A percentile compares a stretch with the other conserved stretches of the same genome.
Evolutionary conservation across 1,140 invertebrate species (phyloP).

Genomic region (Ceratitis capitata): DNA sequence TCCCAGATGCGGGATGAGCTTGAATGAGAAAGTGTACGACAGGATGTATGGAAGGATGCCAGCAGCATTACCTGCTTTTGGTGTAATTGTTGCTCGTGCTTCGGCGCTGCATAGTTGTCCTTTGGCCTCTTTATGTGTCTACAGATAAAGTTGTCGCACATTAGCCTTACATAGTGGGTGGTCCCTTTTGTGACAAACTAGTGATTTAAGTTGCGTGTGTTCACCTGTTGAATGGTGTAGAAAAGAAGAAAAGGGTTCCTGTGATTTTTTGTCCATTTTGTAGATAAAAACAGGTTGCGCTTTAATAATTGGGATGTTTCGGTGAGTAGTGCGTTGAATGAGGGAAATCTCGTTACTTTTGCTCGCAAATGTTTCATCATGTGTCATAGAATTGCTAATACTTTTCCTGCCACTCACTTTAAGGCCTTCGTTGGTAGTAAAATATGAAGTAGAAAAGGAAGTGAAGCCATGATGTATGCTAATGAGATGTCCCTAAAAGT

Average conservation of each 20-base stretch:
- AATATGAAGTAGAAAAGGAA: too few species aligned
- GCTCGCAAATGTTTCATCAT: too few species aligned
- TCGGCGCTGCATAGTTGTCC: not conserved
- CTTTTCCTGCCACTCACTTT: too few species aligned
- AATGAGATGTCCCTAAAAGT: too few species aligned
- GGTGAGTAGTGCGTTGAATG: conserved; percentile 13
- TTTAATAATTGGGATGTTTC: conserved; percentile 11
- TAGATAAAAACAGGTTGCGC: not conserved
- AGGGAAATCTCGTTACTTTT: too few species aligned
- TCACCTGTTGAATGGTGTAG: conserved; percentile 45
- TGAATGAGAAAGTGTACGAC: conserved; percentile 8
- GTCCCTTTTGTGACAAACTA: conserved; percentile 51
- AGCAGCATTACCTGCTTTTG: not conserved
- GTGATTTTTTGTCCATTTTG: too few species aligned
- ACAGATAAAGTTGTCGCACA: not conserved
- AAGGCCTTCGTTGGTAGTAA: too few species aligned
- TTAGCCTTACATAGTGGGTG: conserved; percentile 49
- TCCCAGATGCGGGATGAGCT: conserved; percentile 45
- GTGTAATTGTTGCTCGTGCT: not conserved
- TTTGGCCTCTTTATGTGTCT: too few species aligned
- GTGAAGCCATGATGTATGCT: too few species aligned
- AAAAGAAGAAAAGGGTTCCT: not conserved
- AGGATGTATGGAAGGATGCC: not conserved
- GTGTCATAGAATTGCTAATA: too few species aligned
- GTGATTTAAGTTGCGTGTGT: not conserved